A percentile compares a stretch with the other conserved stretches of the same genome.
phyloP scores from a whole-genome alignment of 2,888 invertebrate species.

The Lymantria monacha region DNA sequence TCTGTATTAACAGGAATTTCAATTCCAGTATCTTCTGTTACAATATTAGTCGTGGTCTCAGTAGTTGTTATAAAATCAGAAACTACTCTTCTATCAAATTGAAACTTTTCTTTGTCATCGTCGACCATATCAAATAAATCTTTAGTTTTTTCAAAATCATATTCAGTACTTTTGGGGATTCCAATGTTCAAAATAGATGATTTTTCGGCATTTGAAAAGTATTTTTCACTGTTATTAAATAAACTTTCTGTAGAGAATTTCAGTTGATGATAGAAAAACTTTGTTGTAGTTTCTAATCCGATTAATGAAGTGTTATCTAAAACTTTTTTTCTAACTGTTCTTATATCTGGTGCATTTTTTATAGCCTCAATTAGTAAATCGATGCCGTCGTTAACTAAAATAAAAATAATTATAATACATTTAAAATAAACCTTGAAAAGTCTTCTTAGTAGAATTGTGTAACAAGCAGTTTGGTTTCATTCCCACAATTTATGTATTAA shows the following conservation, averaged over 20 bases:
- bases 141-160: constrained; percentile 9
- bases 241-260: constrained; percentile 1
- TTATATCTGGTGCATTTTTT: constrained; percentile 63
- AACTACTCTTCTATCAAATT: constrained; percentile 22
- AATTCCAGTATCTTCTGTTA: neutral
- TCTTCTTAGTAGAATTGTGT: neutral
- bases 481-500: neutral
- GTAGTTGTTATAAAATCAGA: neutral
- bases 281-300: neutral
- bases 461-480: neutral
- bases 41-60: neutral
- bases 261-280: neutral
- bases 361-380: constrained; percentile 67
- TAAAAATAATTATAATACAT: neutral
- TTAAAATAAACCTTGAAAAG: neutral
- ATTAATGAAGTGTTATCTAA: constrained; percentile 16
- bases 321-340: constrained; percentile 47
- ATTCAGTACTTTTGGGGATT: constrained; percentile 6
- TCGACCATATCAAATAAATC: constrained; percentile 16
- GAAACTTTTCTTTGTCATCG: constrained; percentile 27
- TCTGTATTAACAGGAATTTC: neutral
- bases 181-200: constrained; percentile 5
- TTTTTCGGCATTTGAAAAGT: constrained; percentile 9
- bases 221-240: constrained; percentile 1
- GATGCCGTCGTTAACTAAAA: constrained; percentile 63